These are phyloP conservation scores for Ditula angustiorana DNA, from an alignment of 2,888 invertebrate genomes.

Conservation along the genomic window DNA sequence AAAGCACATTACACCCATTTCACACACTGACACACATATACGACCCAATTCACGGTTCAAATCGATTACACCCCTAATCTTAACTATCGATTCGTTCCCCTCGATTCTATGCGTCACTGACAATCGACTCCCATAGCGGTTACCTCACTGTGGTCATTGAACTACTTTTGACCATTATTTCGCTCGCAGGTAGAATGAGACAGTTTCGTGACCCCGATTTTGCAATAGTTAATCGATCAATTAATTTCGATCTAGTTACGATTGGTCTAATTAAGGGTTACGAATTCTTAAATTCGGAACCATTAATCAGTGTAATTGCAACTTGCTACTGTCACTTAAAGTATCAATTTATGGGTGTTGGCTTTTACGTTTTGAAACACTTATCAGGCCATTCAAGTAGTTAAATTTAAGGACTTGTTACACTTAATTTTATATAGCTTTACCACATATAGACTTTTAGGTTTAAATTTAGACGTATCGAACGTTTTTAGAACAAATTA, in stretches of 20 bases:
- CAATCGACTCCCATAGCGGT: conserved; percentile 53
- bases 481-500: background rate
- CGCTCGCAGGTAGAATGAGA: conserved; percentile 45
- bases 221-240: conserved; percentile 55
- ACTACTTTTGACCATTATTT: conserved; percentile 51
- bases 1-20: conserved; percentile 19
- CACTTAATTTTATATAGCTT: background rate
- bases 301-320: conserved; percentile 27
- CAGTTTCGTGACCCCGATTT: conserved; percentile 53
- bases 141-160: conserved; percentile 55
- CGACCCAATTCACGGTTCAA: conserved; percentile 46
- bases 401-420: background rate
- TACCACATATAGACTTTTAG: too few relatives aligned
- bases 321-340: conserved; percentile 17
- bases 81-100: conserved; percentile 57
- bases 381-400: conserved; percentile 5
- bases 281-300: conserved; percentile 1
- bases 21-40: conserved; percentile 44
- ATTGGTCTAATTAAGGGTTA: conserved; percentile 29
- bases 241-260: conserved; percentile 42
- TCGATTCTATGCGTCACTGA: conserved; percentile 50
- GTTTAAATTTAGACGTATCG: too few relatives aligned
- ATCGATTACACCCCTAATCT: conserved; percentile 47
- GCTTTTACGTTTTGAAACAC: conserved; percentile 1
- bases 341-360: conserved; percentile 5